These are phyloP conservation scores for Choristoneura rosaceana DNA, from an alignment of 2,888 invertebrate genomes.

Conservation along the genomic window DNA sequence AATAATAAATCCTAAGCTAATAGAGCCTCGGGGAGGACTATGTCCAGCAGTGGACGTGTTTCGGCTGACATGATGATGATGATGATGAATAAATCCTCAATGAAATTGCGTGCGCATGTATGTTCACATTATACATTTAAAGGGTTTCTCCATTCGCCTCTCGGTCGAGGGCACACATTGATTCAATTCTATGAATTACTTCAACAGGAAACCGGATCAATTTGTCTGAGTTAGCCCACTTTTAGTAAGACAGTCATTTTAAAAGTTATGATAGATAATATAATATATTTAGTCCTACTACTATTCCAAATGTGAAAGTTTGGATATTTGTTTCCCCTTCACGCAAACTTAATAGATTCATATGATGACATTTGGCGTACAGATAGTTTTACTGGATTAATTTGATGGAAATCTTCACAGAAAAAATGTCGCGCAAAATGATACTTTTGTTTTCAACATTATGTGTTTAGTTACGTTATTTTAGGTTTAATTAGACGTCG, in stretches of 20 bases:
- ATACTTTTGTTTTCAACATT: too few species aligned
- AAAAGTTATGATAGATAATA: not conserved
- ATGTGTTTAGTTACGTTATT: not conserved
- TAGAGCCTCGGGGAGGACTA: too few species aligned
- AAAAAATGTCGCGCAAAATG: too few species aligned
- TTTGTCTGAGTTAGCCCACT: constrained; percentile 8
- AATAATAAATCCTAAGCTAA: too few species aligned
- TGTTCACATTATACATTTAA: not conserved
- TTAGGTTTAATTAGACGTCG: not conserved
- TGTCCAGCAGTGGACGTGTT: too few species aligned
- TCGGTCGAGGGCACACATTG: not conserved
- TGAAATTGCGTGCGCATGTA: not conserved
- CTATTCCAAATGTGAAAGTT: too few species aligned
- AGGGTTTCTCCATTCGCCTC: not conserved
- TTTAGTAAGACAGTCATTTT: constrained; percentile 5
- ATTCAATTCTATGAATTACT: constrained; percentile 27
- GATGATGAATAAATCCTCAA: not conserved
- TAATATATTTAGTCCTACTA: not conserved
- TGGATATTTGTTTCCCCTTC: not conserved
- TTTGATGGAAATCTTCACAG: too few species aligned
- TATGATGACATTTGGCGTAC: too few species aligned
- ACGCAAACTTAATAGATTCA: too few species aligned
- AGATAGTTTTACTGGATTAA: too few species aligned
- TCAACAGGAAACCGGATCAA: constrained; percentile 31
- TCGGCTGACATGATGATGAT: too few species aligned